Evolutionary conservation across 2,113 vertebrate species (phyloP), one percentile per base, ranked within the genome.

Genomic region (Lontra canadensis): DNA sequence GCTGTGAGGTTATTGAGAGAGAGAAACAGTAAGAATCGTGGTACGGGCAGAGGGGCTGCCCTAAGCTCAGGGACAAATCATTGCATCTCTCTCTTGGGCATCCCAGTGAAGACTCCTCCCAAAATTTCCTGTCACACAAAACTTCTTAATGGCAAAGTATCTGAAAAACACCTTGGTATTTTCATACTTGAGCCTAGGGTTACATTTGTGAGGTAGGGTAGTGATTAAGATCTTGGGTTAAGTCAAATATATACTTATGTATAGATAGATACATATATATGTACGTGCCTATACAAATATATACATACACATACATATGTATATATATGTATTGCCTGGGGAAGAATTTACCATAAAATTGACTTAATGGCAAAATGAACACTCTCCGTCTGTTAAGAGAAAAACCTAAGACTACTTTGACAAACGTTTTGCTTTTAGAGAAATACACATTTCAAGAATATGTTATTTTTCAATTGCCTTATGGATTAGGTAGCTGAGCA

Each of bases 341-440:
- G 85, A 90, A 95, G 49, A 94, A 80, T 90, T 95, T 97, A 92
- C 74, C 39, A 96, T 71, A 97, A 94, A 59, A 92, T 74, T 63
- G 61, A 12, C 71, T 87, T 85, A 88, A 26, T 79, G 69, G n/a
- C 36, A 96, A 96, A 96, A 94, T 97, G 81, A 86, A 81, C 31
- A 73, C 69, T 97, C 25, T 96, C 55, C 13, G 71, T 89, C n/a
- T 79, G 39, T 57, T 84, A 82, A 93, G 88, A 87, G 74, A 76
- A 76, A 97, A 73, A 69, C 42, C 39, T 17, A 69, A 63, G 44
- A 79, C 59, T 88, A 73, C 12, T 93, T 61, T 89, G 63, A 88
- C 91, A 97, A 95, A 65, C 14, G 95, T 25, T 85, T 93, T 88
- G 44, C 44, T 94, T 95, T 96, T 93, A 95, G 95, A 90, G 31